Evolutionary conservation across 2,113 vertebrate species (phyloP).

Genomic region (Pelmatolapia mariae): DNA sequence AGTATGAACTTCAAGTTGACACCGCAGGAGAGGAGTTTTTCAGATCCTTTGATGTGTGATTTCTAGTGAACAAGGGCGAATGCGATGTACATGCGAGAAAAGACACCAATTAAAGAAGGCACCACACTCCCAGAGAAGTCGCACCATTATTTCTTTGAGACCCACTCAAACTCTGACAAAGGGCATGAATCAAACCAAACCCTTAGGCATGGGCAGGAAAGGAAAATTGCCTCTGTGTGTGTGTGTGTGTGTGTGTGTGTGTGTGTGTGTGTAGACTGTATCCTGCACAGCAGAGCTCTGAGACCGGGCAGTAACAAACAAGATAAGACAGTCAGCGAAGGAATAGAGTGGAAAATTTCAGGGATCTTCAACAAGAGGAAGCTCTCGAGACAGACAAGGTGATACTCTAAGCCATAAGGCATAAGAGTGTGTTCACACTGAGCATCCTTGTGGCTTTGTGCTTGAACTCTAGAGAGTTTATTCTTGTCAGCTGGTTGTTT

Average conservation of each 20-base stretch:
- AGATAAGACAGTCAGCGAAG: slow-evolving; percentile 43
- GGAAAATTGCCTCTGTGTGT: not conserved
- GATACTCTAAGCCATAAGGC: slow-evolving; percentile 6
- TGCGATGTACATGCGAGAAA: slow-evolving; percentile 59
- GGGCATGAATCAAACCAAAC: slow-evolving; percentile 62
- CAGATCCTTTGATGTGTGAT: slow-evolving; percentile 52
- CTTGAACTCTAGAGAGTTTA: not conserved
- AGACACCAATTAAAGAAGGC: slow-evolving; percentile 60
- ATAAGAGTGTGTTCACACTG: not conserved
- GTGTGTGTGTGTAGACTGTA: not conserved
- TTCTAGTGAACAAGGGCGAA: slow-evolving; percentile 58
- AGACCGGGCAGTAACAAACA: slow-evolving; percentile 39
- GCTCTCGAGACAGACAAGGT: slow-evolving; percentile 11
- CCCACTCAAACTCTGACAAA: slow-evolving; percentile 64
- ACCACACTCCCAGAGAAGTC: slow-evolving; percentile 44
- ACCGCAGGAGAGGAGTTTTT: slow-evolving; percentile 34
- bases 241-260: not conserved
- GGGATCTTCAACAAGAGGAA: slow-evolving; percentile 2
- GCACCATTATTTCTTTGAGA: slow-evolving; percentile 58
- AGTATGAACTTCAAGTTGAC: slow-evolving; percentile 28
- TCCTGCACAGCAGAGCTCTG: not conserved
- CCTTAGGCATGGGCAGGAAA: slow-evolving; percentile 58
- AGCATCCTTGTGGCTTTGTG: not conserved
- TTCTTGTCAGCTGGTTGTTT: not conserved
- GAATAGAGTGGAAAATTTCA: slow-evolving; percentile 11